Conservation (phyloP, 2,888 invertebrate species). For the Emmelina monodactyla region DNA sequence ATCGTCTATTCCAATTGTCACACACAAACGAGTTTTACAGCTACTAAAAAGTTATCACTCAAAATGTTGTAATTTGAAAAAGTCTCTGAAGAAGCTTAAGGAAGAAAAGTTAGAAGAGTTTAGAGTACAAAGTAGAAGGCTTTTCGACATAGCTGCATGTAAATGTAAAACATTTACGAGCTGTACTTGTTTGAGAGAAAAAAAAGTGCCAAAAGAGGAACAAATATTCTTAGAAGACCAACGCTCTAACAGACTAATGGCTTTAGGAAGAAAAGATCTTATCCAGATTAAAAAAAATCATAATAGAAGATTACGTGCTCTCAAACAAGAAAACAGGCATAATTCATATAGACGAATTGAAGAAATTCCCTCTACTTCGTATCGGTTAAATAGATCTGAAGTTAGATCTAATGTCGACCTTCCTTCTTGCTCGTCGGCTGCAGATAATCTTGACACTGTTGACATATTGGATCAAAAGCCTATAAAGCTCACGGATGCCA, state of each 20-base stretch:
- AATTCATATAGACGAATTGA: no score
- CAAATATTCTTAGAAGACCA: conserved; percentile 11
- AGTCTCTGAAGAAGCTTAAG: conserved; percentile 5
- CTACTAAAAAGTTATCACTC: conserved; percentile 15
- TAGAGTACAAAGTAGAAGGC: conserved; percentile 6
- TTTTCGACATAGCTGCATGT: conserved; percentile 13
- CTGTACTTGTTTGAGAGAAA: conserved; percentile 9
- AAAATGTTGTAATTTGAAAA: conserved; percentile 5
- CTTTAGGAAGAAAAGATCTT: no score
- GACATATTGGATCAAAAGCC: no score
- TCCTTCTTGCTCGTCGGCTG: no score
- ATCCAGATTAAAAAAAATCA: no score
- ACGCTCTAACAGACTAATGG: conserved; percentile 10
- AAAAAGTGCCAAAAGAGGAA: conserved; percentile 13
- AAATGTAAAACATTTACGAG: conserved; percentile 12
- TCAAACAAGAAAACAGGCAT: no score
- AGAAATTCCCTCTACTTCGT: background rate
- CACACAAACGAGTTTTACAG: conserved; percentile 9
- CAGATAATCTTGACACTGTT: no score
- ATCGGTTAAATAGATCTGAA: no score
- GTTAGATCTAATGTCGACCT: no score
- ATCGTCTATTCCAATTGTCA: conserved; percentile 11
- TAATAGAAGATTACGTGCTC: no score
- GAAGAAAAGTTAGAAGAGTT: conserved; percentile 8
- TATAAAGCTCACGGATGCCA: background rate